Evolutionary conservation across 2,797 vertebrate genomes (phyloP).

Genomic region (Petrocephalus sullivani): DNA sequence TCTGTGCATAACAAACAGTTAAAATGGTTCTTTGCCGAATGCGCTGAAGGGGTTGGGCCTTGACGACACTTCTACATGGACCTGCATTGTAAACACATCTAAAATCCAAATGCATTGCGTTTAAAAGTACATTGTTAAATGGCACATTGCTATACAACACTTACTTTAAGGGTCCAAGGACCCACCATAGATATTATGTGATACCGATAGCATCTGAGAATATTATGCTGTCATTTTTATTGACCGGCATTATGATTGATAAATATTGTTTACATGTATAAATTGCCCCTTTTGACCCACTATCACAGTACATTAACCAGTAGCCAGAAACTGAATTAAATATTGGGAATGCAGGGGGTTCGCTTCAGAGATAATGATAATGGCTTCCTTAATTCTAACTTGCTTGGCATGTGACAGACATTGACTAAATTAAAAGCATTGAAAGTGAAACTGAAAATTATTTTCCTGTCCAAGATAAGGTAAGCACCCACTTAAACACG

Average conservation of each 20-base stretch:
- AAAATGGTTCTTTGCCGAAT: neutral
- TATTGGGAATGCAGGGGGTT: neutral
- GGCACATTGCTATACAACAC: neutral
- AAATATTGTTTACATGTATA: neutral
- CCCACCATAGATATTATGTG: neutral
- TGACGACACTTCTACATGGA: neutral
- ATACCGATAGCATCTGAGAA: neutral
- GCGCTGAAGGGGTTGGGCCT: neutral
- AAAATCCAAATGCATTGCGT: neutral
- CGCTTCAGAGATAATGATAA: neutral
- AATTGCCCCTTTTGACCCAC: neutral
- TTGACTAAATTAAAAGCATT: neutral
- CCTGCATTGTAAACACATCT: conserved; percentile 3
- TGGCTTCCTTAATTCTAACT: neutral
- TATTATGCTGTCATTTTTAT: conserved; percentile 2
- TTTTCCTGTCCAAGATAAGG: neutral
- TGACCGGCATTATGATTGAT: conserved; percentile 8
- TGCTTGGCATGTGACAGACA: neutral
- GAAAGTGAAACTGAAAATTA: neutral
- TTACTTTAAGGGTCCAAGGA: neutral
- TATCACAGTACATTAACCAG: conserved; percentile 16
- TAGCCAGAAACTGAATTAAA: conserved; percentile 1
- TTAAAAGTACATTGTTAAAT: neutral
- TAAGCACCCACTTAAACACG: neutral
- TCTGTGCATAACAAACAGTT: neutral